Conservation (phyloP, 2,797 vertebrate genomes). For the Microctenopoma stevenorrisi region DNA sequence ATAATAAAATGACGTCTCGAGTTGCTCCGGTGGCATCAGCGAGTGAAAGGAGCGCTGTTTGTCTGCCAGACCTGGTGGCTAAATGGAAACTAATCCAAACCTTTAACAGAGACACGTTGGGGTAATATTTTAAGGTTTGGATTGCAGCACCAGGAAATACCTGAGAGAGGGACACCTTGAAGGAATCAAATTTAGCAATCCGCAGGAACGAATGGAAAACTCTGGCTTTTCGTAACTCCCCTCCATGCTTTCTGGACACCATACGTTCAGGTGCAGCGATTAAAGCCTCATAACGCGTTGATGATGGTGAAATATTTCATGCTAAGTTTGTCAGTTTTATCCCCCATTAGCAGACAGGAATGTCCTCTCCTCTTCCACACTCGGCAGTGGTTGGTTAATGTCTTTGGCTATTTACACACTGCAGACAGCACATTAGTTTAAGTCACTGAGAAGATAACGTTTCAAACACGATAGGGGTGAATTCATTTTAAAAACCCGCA, state of each 20-base stretch:
- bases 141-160: constrained; percentile 77
- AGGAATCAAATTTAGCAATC: constrained; percentile 65
- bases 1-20: constrained; percentile 59
- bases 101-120: constrained; percentile 62
- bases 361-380: constrained; percentile 60
- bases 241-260: constrained; percentile 28
- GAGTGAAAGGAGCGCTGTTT: constrained; percentile 74
- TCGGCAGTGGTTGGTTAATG: constrained; percentile 47
- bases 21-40: constrained; percentile 44
- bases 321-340: constrained; percentile 74
- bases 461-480: constrained; percentile 50
- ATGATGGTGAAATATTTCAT: constrained; percentile 73
- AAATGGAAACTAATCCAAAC: constrained; percentile 64
- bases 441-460: constrained; percentile 47
- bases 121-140: constrained; percentile 73
- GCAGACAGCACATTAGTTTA: constrained; percentile 68
- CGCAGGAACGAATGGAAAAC: constrained; percentile 66
- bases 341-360: constrained; percentile 78
- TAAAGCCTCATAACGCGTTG: constrained; percentile 63
- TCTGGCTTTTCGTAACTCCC: constrained; percentile 37
- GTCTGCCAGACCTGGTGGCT: constrained; percentile 68
- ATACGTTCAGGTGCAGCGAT: constrained; percentile 65
- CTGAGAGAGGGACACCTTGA: constrained; percentile 72
- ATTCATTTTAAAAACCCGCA: constrained; percentile 23
- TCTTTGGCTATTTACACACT: constrained; percentile 60